phyloP scores from a whole-genome alignment of 2,888 invertebrate species.

The Mantis religiosa region DNA sequence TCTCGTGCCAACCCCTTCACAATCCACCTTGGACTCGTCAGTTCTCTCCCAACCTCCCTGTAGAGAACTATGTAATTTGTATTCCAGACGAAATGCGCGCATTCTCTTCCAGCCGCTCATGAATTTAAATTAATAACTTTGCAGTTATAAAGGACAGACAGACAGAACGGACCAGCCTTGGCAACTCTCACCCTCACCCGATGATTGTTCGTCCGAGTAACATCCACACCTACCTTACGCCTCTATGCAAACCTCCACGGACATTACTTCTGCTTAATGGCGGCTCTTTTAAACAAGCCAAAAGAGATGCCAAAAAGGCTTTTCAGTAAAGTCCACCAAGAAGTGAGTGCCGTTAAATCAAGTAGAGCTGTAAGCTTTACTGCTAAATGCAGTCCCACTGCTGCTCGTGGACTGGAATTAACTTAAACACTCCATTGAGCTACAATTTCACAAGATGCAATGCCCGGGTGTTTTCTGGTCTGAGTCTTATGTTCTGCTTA shows the following conservation, averaged over 20 bases:
- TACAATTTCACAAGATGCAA: too few species aligned
- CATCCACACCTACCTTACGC: neutral
- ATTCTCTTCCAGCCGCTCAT: slow-evolving; percentile 2
- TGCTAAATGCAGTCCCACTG: too few species aligned
- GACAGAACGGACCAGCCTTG: neutral
- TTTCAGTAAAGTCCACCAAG: too few species aligned
- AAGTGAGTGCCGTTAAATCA: too few species aligned
- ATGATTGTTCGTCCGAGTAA: neutral
- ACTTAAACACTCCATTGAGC: too few species aligned
- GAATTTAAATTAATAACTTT: slow-evolving; percentile 26
- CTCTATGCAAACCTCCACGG: neutral
- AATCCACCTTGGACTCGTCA: neutral
- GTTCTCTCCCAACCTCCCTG: neutral
- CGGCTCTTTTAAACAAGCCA: too few species aligned
- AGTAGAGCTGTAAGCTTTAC: too few species aligned
- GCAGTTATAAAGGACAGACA: neutral
- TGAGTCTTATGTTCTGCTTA: too few species aligned
- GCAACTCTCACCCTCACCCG: neutral
- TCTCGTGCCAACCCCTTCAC: neutral
- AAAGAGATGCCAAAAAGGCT: too few species aligned
- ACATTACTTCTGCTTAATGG: neutral
- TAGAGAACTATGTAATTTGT: slow-evolving; percentile 5
- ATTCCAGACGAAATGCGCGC: slow-evolving; percentile 6
- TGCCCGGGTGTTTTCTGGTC: too few species aligned
- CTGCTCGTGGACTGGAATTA: too few species aligned